A percentile compares a stretch with the other conserved stretches of the same genome.
Evolutionary conservation across 2,797 vertebrate species (phyloP).

Genomic region (Aratinga solstitialis): DNA sequence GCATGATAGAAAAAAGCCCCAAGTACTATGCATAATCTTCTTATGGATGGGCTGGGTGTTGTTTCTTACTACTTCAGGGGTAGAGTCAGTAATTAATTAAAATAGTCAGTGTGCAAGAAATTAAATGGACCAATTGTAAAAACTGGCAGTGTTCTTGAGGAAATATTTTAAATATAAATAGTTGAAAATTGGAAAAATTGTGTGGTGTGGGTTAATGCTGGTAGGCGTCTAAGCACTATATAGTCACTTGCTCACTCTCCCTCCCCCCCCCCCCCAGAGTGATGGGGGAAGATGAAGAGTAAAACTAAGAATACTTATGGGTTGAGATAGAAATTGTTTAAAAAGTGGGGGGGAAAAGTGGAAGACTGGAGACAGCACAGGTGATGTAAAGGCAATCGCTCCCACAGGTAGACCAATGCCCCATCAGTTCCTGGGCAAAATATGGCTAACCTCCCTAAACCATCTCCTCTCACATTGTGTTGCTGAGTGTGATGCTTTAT

Average conservation of each 20-base stretch:
- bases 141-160: not conserved
- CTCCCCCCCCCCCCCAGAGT: fast-evolving
- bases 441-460: not conserved
- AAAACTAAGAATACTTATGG: not conserved
- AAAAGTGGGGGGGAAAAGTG: not conserved
- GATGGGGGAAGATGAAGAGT: not conserved
- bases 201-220: not conserved
- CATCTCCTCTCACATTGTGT: fast-evolving
- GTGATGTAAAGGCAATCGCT: not conserved
- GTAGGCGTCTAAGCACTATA: not conserved
- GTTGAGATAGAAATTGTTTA: not conserved
- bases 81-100: not conserved
- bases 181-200: not conserved
- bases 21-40: not conserved
- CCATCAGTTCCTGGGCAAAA: not conserved
- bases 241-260: not conserved
- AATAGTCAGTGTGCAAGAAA: not conserved
- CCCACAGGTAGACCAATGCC: not conserved
- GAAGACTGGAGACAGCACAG: not conserved
- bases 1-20: not conserved
- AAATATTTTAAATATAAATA: not conserved
- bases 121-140: not conserved
- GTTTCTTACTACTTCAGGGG: not conserved
- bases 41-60: not conserved
- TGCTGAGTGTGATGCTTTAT: not conserved